Evolutionary conservation across 2,113 vertebrate species (phyloP), one percentile per base, ranked within the genome.

Genomic region (Picathartes gymnocephalus): DNA sequence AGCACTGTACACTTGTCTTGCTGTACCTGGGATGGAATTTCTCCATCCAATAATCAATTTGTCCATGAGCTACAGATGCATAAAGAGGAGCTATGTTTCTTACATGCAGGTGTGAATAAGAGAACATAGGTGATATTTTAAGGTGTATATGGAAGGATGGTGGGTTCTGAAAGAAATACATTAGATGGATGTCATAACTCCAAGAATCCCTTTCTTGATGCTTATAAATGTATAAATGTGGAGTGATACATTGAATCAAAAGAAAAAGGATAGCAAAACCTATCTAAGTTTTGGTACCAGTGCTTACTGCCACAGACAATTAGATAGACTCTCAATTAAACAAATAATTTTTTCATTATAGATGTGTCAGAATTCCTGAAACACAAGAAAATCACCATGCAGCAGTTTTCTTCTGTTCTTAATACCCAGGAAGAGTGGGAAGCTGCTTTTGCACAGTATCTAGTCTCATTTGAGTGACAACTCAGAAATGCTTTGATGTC

Each of bases 1-100:
- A 58, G 22, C 47, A 19, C 28, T 37, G n/a, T 15, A 44, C 40
- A 15, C 0, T 0, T 45, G n/a, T 33, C 44, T 30, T 0, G 0
- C 20, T 83, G 65, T 19, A 31, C 6, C 33, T 69, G 64, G 48
- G 58, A 37, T 72, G 40, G 65, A 81, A 84, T 64, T 24, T 60
- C 82, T 65, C 73, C 40, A 35, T 56, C 47, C 53, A 64, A 24
- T 23, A 71, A 81, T n/a, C 23, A 42, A 21, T 44, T 48, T 84
- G 14, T 25, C 72, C 39, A 1, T 48, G 24, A 93, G 25, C 24
- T 87, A 37, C 25, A 65, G 40, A 20, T 9, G 13, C 1, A 11
- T 25, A 37, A 81, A 33, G 47, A 70, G 45, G 48, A 83, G 15
- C 33, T 88, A 58, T 3, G 3, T 70, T 65, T 88, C 39, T 27